phyloP scores from a whole-genome alignment of 1,140 invertebrate species.

The Drosophila equinoxialis region DNA sequence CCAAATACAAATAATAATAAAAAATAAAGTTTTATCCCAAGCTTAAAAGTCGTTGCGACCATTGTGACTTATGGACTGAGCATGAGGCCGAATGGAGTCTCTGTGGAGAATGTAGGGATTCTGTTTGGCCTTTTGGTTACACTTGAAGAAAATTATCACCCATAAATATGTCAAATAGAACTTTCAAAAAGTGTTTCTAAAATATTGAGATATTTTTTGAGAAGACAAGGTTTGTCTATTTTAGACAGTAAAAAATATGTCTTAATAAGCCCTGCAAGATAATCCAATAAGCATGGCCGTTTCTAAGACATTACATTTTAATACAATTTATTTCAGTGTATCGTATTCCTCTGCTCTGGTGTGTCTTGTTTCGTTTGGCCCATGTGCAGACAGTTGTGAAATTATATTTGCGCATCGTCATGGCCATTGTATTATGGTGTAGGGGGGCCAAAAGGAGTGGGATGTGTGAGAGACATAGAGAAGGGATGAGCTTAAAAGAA shows the following conservation, averaged over 20 bases:
- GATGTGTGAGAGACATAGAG: constrained; percentile 9
- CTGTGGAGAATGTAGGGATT: constrained; percentile 42
- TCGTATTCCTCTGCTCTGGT: constrained; percentile 25
- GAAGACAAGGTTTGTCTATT: neutral
- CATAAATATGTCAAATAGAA: neutral
- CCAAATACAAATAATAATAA: constrained; percentile 74
- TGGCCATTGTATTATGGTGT: constrained; percentile 65
- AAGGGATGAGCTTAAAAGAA: constrained; percentile 27
- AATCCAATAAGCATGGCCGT: neutral
- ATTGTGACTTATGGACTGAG: constrained; percentile 55
- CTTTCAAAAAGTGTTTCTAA: neutral
- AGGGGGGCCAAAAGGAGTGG: constrained; percentile 26
- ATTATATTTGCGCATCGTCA: constrained; percentile 79
- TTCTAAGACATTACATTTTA: neutral
- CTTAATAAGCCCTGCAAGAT: neutral
- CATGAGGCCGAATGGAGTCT: constrained; percentile 31
- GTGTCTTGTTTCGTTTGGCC: constrained; percentile 54
- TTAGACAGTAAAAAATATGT: neutral
- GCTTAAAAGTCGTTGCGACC: constrained; percentile 57
- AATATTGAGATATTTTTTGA: neutral
- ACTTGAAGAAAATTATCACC: constrained; percentile 22
- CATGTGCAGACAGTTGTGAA: constrained; percentile 81
- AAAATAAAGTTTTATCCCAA: constrained; percentile 51
- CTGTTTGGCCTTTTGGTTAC: constrained; percentile 28
- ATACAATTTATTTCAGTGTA: constrained; percentile 26